A percentile compares a stretch with the other conserved stretches of the same genome.
These are phyloP conservation scores for Burhinus oedicnemus DNA, from an alignment of 2,113 vertebrate species.

Conservation along the genomic window DNA sequence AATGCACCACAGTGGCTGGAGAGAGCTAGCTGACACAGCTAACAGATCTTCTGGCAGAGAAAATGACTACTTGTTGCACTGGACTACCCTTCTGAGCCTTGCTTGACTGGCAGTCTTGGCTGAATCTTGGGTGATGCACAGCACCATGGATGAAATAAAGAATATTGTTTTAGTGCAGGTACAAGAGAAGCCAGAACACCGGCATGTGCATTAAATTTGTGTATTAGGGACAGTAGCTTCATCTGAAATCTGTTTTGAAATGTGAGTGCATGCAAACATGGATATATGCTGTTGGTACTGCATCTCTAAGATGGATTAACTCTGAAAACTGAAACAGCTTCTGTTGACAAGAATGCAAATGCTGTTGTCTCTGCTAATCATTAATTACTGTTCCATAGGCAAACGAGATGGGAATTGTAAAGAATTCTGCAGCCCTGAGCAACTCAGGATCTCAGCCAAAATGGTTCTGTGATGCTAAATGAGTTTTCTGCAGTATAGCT, in stretches of 20 bases:
- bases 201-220: not conserved
- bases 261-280: not conserved
- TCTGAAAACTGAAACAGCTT: conserved; percentile 18
- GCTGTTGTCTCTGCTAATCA: conserved; percentile 41
- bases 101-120: not conserved
- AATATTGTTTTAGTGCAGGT: not conserved
- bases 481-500: conserved; percentile 15
- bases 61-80: not conserved
- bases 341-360: conserved; percentile 20
- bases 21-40: not conserved
- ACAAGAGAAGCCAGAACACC: not conserved
- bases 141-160: not conserved
- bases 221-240: not conserved
- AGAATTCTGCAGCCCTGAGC: conserved; percentile 47
- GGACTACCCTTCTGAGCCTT: not conserved
- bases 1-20: not conserved
- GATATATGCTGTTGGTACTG: not conserved
- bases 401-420: conserved; percentile 32
- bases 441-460: conserved; percentile 26
- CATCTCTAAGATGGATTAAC: conserved; percentile 33
- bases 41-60: not conserved
- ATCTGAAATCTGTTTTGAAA: not conserved
- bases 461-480: conserved; percentile 24
- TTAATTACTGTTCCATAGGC: conserved; percentile 49
- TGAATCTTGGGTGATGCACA: not conserved